Evolutionary conservation across 2,888 invertebrate species (phyloP), one percentile per base, ranked within the genome.

Genomic region (Orthonychiurus folsomi): DNA sequence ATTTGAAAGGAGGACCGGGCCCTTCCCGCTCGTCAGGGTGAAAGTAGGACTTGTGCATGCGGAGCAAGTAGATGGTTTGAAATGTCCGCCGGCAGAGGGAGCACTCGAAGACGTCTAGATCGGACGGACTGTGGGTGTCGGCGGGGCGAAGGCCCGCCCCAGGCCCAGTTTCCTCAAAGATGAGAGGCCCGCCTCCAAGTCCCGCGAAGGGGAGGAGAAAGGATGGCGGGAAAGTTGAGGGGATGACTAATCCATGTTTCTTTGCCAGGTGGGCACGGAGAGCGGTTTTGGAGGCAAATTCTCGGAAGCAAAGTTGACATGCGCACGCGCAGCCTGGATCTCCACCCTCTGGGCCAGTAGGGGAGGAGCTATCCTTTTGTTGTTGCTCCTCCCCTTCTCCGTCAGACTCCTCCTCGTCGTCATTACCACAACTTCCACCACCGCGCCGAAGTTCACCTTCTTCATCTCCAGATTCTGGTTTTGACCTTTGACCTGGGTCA

Each of bases 41-140:
- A 66, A 77, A 75, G 71, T 78, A 78, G 57, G 76, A 77, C 65
- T 76, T 76, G 71, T 79, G 78, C 77, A 78, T 77, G 57, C 77
- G 76, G 58, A 78, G 74, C n/a, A 78, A 73, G 69, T 78, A 77
- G 50, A 74, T 71, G 59, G 75, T 77, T 64, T 76, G 75, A 69
- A 78, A 78, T 61, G 76, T 74, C 53, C 76, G 74, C 47, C 75
- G 74, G 67, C 78, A 78, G 24, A 76, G 68, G 55, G 76, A 76
- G 69, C 79, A 79, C 59, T 74, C 75, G 37, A 75, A 69, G 26
- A 23, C 56, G 57, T 27, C 59, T 3, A 9, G 23, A 57, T 63
- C 50, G 61, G 55, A 47, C 56, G 59, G 54, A 50, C 55, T 25
- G 60, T 37, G 21, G 62, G 26, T 23, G 54, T 50, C 25, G 12